phyloP scores from a whole-genome alignment of 2,888 invertebrate genomes.

The Zhengitettix transpicula region DNA sequence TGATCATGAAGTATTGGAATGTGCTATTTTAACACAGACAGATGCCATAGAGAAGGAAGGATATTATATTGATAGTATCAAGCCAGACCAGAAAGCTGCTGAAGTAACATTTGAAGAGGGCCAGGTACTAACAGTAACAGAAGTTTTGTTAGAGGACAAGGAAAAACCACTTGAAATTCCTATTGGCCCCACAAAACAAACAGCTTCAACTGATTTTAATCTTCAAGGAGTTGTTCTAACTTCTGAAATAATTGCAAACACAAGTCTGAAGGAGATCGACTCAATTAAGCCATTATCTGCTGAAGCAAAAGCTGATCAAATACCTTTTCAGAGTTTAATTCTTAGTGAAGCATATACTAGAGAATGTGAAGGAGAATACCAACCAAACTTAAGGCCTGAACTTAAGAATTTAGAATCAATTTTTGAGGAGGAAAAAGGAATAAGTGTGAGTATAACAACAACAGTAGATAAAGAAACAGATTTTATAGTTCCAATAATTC shows the following conservation, averaged over 20 bases:
- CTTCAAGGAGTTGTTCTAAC: slow-evolving; percentile 39
- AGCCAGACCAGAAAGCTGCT: slow-evolving; percentile 36
- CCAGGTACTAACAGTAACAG: slow-evolving; percentile 40
- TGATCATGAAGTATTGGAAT: slow-evolving; percentile 34
- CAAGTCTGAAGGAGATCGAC: slow-evolving; percentile 22
- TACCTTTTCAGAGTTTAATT: slow-evolving; percentile 37
- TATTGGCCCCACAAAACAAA: slow-evolving; percentile 26
- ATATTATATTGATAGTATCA: slow-evolving; percentile 24
- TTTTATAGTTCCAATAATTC: slow-evolving; percentile 23
- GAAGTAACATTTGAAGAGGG: slow-evolving; percentile 34
- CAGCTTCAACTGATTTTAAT: slow-evolving; percentile 34
- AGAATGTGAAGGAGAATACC: slow-evolving; percentile 39
- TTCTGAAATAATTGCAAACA: slow-evolving; percentile 35
- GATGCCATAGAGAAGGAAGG: slow-evolving; percentile 36
- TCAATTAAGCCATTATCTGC: slow-evolving; percentile 17
- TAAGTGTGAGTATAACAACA: slow-evolving; percentile 21
- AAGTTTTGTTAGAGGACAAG: slow-evolving; percentile 24
- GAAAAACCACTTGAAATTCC: slow-evolving; percentile 30
- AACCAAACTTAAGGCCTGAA: slow-evolving; percentile 26
- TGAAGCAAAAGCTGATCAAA: slow-evolving; percentile 29
- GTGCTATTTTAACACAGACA: slow-evolving; percentile 35
- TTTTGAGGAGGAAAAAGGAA: slow-evolving; percentile 20
- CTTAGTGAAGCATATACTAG: slow-evolving; percentile 35
- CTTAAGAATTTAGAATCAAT: slow-evolving; percentile 27
- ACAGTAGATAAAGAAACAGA: slow-evolving; percentile 17